Conservation (phyloP, 1,140 invertebrate genomes). For the Drosophila sucinea region DNA sequence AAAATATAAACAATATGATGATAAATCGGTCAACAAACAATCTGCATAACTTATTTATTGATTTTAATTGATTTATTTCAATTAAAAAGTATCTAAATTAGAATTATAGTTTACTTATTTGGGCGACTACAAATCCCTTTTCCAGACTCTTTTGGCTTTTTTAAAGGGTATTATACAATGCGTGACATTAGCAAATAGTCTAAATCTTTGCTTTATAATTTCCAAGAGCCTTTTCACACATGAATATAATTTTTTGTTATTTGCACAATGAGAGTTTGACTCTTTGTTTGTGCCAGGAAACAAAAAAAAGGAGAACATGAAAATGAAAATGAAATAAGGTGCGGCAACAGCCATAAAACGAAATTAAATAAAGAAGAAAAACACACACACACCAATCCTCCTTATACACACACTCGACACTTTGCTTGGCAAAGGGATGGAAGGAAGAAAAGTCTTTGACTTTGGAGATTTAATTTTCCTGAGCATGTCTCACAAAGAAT, state of each 20-base stretch:
- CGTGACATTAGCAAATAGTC: neutral
- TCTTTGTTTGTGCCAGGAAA: constrained; percentile 37
- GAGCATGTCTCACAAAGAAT: constrained; percentile 5
- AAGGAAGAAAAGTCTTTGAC: constrained; percentile 39
- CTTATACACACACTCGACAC: neutral
- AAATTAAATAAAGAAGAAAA: constrained; percentile 72
- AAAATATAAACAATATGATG: no score
- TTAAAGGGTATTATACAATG: neutral
- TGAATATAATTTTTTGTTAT: constrained; percentile 56
- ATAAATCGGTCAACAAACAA: no score
- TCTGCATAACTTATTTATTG: no score
- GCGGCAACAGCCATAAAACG: constrained; percentile 71
- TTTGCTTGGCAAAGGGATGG: constrained; percentile 11
- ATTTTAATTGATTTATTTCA: no score
- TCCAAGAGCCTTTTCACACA: constrained; percentile 56
- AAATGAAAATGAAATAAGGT: constrained; percentile 62
- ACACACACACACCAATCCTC: constrained; percentile 24
- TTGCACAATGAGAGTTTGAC: constrained; percentile 48
- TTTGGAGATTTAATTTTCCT: constrained; percentile 65
- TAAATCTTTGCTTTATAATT: constrained; percentile 27
- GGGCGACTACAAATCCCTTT: neutral
- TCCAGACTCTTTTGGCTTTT: neutral
- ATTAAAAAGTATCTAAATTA: no score
- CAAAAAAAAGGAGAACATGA: neutral
- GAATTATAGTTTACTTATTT: no score